Percentiles rank a stretch among this genome's conserved stretches.
Conservation (phyloP, 1,140 invertebrate species). For the Asbolus verrucosus region DNA sequence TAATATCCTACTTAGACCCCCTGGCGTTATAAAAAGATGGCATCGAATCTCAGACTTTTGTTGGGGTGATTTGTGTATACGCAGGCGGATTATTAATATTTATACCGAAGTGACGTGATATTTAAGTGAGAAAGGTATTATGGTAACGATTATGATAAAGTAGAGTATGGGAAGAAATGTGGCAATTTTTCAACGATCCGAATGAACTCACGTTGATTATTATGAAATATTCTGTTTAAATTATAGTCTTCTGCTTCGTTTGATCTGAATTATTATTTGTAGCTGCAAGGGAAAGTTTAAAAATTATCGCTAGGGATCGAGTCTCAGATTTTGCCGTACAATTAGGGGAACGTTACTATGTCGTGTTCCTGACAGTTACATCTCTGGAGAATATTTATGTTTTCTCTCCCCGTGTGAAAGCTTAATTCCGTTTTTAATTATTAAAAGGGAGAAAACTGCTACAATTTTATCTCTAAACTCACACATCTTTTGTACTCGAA, state of each 20-base stretch:
- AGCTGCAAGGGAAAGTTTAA: conserved; percentile 18
- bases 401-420: conserved; percentile 6
- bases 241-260: conserved; percentile 4
- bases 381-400: conserved; percentile 26
- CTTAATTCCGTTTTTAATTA: conserved; percentile 37
- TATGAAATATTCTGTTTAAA: conserved; percentile 17
- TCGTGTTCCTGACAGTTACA: conserved; percentile 19
- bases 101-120: conserved; percentile 40
- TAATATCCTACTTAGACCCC: conserved; percentile 22
- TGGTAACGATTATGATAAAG: too few relatives aligned
- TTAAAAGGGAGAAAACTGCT: conserved; percentile 22
- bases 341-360: conserved; percentile 32
- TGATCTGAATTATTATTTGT: conserved; percentile 18
- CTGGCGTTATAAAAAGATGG: conserved; percentile 1
- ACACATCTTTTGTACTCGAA: conserved; percentile 15
- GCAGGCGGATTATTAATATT: conserved; percentile 40
- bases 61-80: conserved; percentile 11
- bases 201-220: background rate
- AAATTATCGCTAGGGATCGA: conserved; percentile 24
- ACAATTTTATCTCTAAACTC: conserved; percentile 16
- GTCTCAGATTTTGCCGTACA: conserved; percentile 20
- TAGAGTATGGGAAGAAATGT: conserved; percentile 5
- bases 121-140: conserved; percentile 38
- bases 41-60: background rate
- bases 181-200: conserved; percentile 15